These are phyloP conservation scores for Diorhabda sublineata DNA, from an alignment of 1,140 invertebrate species.

Conservation along the genomic window DNA sequence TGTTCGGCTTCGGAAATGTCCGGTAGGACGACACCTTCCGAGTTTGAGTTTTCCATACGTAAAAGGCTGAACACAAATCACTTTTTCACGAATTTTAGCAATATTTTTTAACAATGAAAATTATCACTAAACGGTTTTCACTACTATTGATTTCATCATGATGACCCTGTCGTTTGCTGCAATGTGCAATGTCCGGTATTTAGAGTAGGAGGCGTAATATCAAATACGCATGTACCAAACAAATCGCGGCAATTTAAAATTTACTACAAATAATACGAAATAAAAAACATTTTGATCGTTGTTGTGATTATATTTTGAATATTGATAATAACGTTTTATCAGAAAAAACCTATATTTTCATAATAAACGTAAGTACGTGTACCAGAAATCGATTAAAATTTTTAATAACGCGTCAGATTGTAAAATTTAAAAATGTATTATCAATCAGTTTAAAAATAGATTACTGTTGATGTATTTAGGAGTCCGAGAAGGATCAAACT, in stretches of 20 bases:
- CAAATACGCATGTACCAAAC: slow-evolving; percentile 28
- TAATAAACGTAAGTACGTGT: too few relatives aligned
- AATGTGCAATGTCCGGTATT: slow-evolving; percentile 23
- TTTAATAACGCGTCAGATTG: too few relatives aligned
- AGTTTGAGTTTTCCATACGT: slow-evolving; percentile 53
- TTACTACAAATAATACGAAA: neutral
- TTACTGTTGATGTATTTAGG: too few relatives aligned
- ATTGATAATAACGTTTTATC: too few relatives aligned
- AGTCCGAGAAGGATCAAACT: too few relatives aligned
- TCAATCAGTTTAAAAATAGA: too few relatives aligned
- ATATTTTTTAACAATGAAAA: slow-evolving; percentile 11
- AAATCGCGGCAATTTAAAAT: slow-evolving; percentile 29
- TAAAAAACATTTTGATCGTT: neutral
- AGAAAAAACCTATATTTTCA: too few relatives aligned
- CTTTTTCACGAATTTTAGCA: slow-evolving; percentile 11
- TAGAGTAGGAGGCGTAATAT: slow-evolving; percentile 2
- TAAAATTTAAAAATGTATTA: too few relatives aligned
- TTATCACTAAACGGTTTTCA: slow-evolving; percentile 22
- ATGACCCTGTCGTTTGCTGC: slow-evolving; percentile 19
- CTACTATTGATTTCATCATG: slow-evolving; percentile 18
- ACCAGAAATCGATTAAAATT: too few relatives aligned
- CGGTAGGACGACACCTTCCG: slow-evolving; percentile 64
- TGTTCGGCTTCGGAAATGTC: slow-evolving; percentile 63
- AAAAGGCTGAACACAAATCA: slow-evolving; percentile 25
- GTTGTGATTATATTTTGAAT: too few relatives aligned